Base-by-base conservation (phyloP, 1,140 invertebrate genomes). In the Melipona quadrifasciata region DNA sequence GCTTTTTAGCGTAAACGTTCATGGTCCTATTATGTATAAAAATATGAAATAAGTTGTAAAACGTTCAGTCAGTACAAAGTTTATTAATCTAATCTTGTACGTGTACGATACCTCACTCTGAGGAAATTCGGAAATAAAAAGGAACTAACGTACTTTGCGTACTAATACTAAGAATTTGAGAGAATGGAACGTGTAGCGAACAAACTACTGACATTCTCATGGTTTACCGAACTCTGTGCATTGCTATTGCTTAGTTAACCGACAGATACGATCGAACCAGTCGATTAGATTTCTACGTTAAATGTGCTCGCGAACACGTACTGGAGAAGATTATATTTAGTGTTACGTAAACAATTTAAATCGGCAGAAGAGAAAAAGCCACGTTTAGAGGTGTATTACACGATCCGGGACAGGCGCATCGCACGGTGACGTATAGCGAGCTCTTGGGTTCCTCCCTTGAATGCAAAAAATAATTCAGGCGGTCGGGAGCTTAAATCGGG, bases 381-480 rank as follows among this genome's bases (percentile, higher is more conserved):
- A 19, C 57, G 47, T 51, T 51, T 53, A 39, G 17, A 0, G n/a
- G 19, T 11, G 27, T 64, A 31, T 64, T 64, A 47, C 65, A 64
- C 75, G 39, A 64, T 16, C n/a, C 17, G 19, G 27, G 64, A 14
- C 14, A 19, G 34, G 10, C 19, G 31, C 57, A 47, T 47, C 39
- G 51, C 11, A 19, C 47, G 27, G n/a, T 73, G 47, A 21, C 31
- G 51, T 73, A 61, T 27, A 31, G 6, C 12, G 14, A 17, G 21
- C 27, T 10, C 21, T 47, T 47, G 6, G 6, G 64, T 57, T 80
- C 19, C 12, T 75, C 27, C 58, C 27, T 53, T 17, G 24, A n/a
- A 53, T 12, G 21, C 61, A 67, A 71, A 84, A 78, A 70, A 57
- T 70, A 78, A 83, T 68, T 77, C 51, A 39, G 8, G 10, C 71